phyloP scores from a whole-genome alignment of 1,140 invertebrate genomes.

The Bombyx mori region ASM3026992v2 NC_085120.1:2199001-2199500 shows the following conservation, averaged over 20 bases:
- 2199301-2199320: slow-evolving; percentile 45
- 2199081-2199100: too few species aligned
- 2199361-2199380: slow-evolving; percentile 45
- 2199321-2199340: slow-evolving; percentile 43
- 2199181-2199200: slow-evolving; percentile 40
- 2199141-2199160: slow-evolving; percentile 28
- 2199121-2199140: too few species aligned
- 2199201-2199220: slow-evolving; percentile 33
- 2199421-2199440: too few species aligned
- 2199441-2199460: too few species aligned
- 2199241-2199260: slow-evolving; percentile 50
- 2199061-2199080: too few species aligned
- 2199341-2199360: slow-evolving; percentile 34
- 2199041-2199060: too few species aligned
- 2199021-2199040: too few species aligned
- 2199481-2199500: neutral
- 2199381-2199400: slow-evolving; percentile 54
- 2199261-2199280: slow-evolving; percentile 39
- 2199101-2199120: too few species aligned
- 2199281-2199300: slow-evolving; percentile 53
- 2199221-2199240: slow-evolving; percentile 56
- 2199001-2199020: too few species aligned
- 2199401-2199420: slow-evolving; percentile 51
- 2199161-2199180: slow-evolving; percentile 44
- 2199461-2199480: too few species aligned